Evolutionary conservation across 2,797 vertebrate genomes (phyloP), one percentile per base, ranked within the genome.

Genomic region (Lophius americanus): DNA sequence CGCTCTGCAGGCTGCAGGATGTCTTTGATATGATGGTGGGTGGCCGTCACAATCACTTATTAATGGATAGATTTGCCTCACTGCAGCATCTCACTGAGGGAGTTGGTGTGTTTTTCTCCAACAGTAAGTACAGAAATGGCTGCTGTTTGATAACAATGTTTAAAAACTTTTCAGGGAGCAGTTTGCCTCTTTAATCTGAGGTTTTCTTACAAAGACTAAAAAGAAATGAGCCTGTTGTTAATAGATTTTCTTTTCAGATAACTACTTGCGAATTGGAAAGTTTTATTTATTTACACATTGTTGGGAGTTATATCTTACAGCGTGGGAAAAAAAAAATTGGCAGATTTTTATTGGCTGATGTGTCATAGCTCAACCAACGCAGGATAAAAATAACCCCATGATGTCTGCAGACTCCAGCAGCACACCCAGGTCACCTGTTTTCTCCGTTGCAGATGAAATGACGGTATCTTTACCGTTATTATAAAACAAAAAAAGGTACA

Each of bases 1-100:
- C 84, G 65, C 82, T 89, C 85, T 79, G 78, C 72, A 79, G 88
- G 75, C 71, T 74, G 83, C 76, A 84, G 79, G 75, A 77, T 79
- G 83, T 74, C 81, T 86, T 79, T 84, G 89, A 88, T 78, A 70
- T 57, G 79, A 79, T 43, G 70, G 84, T 90, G 88, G 90, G 86
- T 9, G 85, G 82, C 85, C 89, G 87, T 90, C 89, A 85, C 75
- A 75, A 60, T 83, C 73, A 81, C 83, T 88, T 89, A 83, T 86
- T 88, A 87, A 89, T 78, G 73, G 62, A 52, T 38, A 73, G 60
- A 82, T 85, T 54, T 80, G 73, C 75, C 60, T 83, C 75, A 37
- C 81, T 78, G 81, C 81, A 75, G 82, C 65, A 86, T 77, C 67
- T 83, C 83, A 72, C 71, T 83, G 7, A 13, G 44, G 41, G 54